Conservation (phyloP, 2,888 invertebrate genomes). For the Trissoscelio sp. region DNA sequence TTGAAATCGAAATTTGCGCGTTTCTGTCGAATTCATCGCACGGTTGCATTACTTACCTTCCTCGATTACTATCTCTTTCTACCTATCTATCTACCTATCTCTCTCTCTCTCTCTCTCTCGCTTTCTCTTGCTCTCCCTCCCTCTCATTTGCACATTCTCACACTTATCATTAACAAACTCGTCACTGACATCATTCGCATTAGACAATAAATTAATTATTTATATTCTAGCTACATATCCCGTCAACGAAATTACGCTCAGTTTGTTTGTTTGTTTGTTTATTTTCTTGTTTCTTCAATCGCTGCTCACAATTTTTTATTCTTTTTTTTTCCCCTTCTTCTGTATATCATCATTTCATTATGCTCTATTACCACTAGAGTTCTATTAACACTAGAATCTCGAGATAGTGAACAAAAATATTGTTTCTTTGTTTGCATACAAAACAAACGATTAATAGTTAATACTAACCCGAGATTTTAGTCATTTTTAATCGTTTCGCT, state of each 20-base stretch:
- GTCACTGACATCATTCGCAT: constrained; percentile 70
- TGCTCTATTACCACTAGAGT: no score
- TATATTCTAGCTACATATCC: constrained; percentile 78
- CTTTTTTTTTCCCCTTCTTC: constrained; percentile 21
- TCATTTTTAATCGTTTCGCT: constrained; percentile 12
- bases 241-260: constrained; percentile 67
- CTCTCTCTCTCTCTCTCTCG: constrained; percentile 44
- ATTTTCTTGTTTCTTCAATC: not conserved
- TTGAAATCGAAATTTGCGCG: constrained; percentile 34
- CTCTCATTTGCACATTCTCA: constrained; percentile 54
- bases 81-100: constrained; percentile 46
- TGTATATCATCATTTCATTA: not conserved
- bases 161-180: constrained; percentile 63
- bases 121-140: constrained; percentile 44
- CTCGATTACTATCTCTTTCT: constrained; percentile 47
- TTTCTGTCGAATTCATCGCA: constrained; percentile 55
- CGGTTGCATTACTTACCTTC: constrained; percentile 44
- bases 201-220: constrained; percentile 81
- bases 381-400: no score
- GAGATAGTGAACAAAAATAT: no score
- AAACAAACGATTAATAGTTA: no score
- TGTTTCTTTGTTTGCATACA: no score
- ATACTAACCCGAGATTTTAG: no score
- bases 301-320: constrained; percentile 37
- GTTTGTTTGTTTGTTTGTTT: not conserved